These are phyloP conservation scores for Lepidochrysops patricia DNA, from an alignment of 2,888 invertebrate species.

Conservation along the genomic window DNA sequence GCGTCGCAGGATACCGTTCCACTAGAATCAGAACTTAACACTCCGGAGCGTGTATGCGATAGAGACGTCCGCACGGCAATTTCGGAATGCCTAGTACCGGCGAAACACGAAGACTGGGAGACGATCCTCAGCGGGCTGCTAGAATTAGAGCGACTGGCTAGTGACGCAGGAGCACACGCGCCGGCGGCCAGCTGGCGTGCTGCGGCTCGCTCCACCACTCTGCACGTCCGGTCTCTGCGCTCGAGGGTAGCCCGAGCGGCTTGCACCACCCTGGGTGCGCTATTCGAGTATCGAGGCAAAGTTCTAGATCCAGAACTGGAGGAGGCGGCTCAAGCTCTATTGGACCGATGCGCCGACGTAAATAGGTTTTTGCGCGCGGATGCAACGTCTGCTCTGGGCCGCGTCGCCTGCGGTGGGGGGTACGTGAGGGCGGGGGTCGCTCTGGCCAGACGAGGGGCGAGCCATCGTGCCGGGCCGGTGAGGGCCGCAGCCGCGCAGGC, in stretches of 20 bases:
- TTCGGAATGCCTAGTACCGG: conserved; percentile 52
- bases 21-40: conserved; percentile 21
- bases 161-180: conserved; percentile 79
- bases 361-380: conserved; percentile 94
- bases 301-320: conserved; percentile 85
- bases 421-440: conserved; percentile 79
- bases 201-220: conserved; percentile 80
- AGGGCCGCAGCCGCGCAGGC: conserved; percentile 88
- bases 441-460: conserved; percentile 79
- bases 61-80: conserved; percentile 58
- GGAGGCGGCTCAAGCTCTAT: conserved; percentile 84
- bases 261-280: conserved; percentile 85
- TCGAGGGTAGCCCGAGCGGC: conserved; percentile 94
- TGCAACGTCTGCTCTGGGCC: conserved; percentile 86
- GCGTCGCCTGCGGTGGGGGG: conserved; percentile 85
- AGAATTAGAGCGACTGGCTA: conserved; percentile 79
- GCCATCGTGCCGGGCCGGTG: conserved; percentile 91
- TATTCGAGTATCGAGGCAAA: conserved; percentile 80
- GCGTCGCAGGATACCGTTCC: neutral
- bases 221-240: conserved; percentile 89
- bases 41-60: conserved; percentile 22
- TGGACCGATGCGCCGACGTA: conserved; percentile 94
- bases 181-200: conserved; percentile 79
- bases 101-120: conserved; percentile 88
- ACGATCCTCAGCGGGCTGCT: conserved; percentile 82